phyloP scores from a whole-genome alignment of 1,140 invertebrate genomes.

The Drosophila tristis region DNA sequence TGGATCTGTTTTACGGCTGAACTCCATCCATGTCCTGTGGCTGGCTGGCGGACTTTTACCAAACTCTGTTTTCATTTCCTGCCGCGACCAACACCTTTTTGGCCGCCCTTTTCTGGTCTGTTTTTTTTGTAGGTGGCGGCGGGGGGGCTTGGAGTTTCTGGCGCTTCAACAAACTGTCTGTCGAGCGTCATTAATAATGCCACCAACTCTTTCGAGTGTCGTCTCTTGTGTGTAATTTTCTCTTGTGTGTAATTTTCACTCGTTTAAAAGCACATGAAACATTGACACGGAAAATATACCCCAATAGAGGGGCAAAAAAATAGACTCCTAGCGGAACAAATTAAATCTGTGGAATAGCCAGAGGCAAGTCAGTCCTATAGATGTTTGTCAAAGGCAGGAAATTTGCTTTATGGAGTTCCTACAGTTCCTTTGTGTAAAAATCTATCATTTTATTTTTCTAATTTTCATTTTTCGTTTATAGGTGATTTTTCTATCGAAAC shows the following conservation, averaged over 20 bases:
- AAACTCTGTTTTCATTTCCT: constrained; percentile 26
- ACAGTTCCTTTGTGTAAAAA: no score
- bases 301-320: no score
- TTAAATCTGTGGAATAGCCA: constrained; percentile 13
- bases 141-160: background rate
- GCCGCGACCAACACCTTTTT: constrained; percentile 30
- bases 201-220: constrained; percentile 5
- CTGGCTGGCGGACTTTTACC: constrained; percentile 2
- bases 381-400: no score
- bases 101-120: no score
- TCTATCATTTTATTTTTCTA: no score
- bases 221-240: constrained; percentile 52
- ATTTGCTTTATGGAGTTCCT: no score
- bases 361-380: background rate
- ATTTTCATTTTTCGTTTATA: no score
- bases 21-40: constrained; percentile 32
- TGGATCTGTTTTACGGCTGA: constrained; percentile 20
- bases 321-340: background rate
- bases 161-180: constrained; percentile 42
- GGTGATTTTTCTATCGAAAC: no score
- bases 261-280: constrained; percentile 41
- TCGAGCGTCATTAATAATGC: constrained; percentile 56
- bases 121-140: background rate
- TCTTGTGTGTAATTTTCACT: constrained; percentile 46
- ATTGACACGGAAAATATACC: constrained; percentile 1